Percentiles rank a stretch among this genome's conserved stretches.
These are phyloP conservation scores for Neosilurus mollespiculum DNA, from an alignment of 2,797 vertebrate genomes.

Conservation along the genomic window DNA sequence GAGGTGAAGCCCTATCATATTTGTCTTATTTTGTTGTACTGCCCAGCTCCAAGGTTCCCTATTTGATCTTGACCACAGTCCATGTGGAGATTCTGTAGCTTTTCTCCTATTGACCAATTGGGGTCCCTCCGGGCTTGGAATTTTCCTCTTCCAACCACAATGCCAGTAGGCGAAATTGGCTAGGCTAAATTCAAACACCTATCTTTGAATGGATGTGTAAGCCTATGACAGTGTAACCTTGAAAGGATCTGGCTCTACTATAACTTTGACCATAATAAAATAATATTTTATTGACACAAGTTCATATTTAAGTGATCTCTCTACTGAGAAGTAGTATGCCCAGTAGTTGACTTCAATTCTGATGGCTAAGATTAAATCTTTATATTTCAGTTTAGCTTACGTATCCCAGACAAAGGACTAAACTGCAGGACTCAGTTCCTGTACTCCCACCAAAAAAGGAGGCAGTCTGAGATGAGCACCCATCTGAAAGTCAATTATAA, in stretches of 20 bases:
- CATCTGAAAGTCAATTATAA: constrained; percentile 80
- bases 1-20: constrained; percentile 67
- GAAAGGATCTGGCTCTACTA: not conserved
- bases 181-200: not conserved
- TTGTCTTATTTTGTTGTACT: not conserved
- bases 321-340: not conserved
- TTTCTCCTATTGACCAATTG: not conserved
- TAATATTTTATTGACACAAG: not conserved
- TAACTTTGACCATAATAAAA: not conserved
- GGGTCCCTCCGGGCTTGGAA: not conserved
- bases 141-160: not conserved
- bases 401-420: constrained; percentile 77
- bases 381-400: constrained; percentile 73
- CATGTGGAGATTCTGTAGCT: not conserved
- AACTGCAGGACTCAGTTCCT: constrained; percentile 78
- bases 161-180: not conserved
- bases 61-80: too few species aligned
- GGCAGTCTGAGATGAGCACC: constrained; percentile 77
- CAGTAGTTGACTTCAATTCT: not conserved
- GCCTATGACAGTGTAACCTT: not conserved
- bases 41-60: too few species aligned
- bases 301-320: not conserved
- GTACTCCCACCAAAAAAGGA: constrained; percentile 68
- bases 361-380: constrained; percentile 3
- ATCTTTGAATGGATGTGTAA: not conserved